Conservation (phyloP, 2,888 invertebrate species). For the Ophion ventricosus region DNA sequence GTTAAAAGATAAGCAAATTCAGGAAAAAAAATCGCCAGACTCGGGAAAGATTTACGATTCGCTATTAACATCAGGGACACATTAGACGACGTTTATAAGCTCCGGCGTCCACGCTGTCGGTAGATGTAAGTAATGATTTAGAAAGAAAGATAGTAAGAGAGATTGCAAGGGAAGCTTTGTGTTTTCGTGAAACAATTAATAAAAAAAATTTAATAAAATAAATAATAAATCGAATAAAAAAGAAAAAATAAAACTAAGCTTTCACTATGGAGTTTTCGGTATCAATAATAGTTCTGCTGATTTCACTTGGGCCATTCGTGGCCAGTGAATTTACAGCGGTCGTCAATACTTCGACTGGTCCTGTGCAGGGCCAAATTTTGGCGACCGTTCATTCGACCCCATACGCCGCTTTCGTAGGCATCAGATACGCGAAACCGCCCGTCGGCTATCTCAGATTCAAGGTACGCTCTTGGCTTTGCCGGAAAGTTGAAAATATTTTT, state of each 20-base stretch:
- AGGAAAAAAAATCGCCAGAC: background rate
- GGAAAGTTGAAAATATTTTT: no score
- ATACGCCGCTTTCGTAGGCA: constrained; percentile 73
- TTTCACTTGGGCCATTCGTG: background rate
- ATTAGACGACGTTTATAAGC: background rate
- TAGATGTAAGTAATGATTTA: background rate
- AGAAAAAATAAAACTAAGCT: background rate
- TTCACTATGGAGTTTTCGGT: background rate
- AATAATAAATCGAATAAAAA: background rate
- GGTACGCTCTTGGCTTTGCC: constrained; percentile 59
- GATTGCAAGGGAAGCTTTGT: background rate
- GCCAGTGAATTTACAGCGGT: constrained; percentile 55
- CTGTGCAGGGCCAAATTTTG: constrained; percentile 69
- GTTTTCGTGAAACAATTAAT: background rate
- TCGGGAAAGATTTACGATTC: background rate
- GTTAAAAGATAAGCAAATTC: constrained; percentile 3
- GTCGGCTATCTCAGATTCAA: constrained; percentile 70
- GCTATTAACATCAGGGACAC: background rate
- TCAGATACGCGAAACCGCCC: constrained; percentile 73
- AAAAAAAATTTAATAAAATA: background rate
- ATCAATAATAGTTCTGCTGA: background rate
- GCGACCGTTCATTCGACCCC: constrained; percentile 56
- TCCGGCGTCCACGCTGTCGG: background rate
- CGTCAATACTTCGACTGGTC: constrained; percentile 70
- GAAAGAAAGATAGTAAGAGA: background rate